A percentile compares a stretch with the other conserved stretches of the same genome.
These are phyloP conservation scores for Petrocephalus microphthalmus DNA, from an alignment of 2,113 vertebrate species.

Conservation along the genomic window DNA sequence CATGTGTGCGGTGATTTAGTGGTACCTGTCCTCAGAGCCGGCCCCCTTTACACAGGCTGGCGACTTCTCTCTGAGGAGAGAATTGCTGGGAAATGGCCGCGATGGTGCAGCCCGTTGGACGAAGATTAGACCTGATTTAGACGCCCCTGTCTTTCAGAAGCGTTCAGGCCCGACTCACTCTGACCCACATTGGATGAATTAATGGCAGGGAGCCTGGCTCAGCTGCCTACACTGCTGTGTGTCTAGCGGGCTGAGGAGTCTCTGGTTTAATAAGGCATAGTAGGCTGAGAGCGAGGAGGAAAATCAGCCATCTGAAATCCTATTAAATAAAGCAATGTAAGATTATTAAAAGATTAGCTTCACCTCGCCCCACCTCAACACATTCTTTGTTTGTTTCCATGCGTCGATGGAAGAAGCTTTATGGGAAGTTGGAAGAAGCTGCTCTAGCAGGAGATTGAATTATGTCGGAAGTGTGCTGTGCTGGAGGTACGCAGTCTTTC, in stretches of 20 bases:
- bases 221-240: not conserved
- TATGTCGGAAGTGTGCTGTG: slow-evolving; percentile 11
- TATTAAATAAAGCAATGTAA: slow-evolving; percentile 47
- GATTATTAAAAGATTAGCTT: slow-evolving; percentile 68
- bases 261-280: not conserved
- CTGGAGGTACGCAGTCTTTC: not conserved
- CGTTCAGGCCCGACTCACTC: not conserved
- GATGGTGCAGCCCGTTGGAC: not conserved
- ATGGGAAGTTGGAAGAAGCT: slow-evolving; percentile 11
- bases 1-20: not conserved
- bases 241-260: not conserved
- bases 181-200: slow-evolving; percentile 2
- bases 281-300: not conserved
- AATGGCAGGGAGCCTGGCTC: not conserved
- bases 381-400: slow-evolving; percentile 52
- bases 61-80: not conserved
- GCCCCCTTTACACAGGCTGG: not conserved
- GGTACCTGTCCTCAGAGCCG: too few species aligned
- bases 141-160: slow-evolving; percentile 11
- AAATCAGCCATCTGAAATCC: slow-evolving; percentile 41
- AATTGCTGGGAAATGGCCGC: not conserved
- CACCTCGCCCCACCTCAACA: slow-evolving; percentile 53
- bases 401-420: slow-evolving; percentile 47
- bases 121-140: slow-evolving; percentile 17
- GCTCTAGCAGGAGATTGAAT: slow-evolving; percentile 31